Evolutionary conservation across 2,113 vertebrate species (phyloP), one percentile per base, ranked within the genome.

Genomic region (Pomatorhinus ruficollis): DNA sequence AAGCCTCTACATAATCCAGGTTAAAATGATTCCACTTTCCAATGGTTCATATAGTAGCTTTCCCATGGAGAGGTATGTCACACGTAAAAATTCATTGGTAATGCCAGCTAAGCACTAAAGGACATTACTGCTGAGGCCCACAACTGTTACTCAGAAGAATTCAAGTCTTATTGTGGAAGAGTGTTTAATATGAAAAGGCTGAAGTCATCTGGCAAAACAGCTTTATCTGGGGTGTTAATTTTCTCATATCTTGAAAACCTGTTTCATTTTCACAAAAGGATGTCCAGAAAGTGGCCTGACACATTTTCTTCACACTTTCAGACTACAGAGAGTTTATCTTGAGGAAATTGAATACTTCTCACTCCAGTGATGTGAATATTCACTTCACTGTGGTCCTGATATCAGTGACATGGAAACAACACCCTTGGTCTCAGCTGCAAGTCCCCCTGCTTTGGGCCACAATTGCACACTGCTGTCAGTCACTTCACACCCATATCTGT

Each of bases 251-350:
- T 86, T 60, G 52, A 78, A 90, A 93, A 90, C 78, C n/a, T 75
- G 47, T 77, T 94, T 93, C 39, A 86, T 94, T 96, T 92, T 88
- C 72, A 88, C 47, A 52, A 70, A 94, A 83, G 22, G n/a, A 60
- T 54, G n/a, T 28, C 52, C 71, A 88, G 56, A 91, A 70, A 88
- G 63, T 52, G 22, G 10, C 47, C 35, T 5, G 5, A 78, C 77
- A 83, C 68, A 78, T 93, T 88, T 90, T 77, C 19, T 47, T 96
- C 66, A 71, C 64, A 45, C 60, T 86, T 90, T 56, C 60, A 94
- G 75, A 27, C 54, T 81, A 47, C 76, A 68, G 64, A 85, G 81
- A 44, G 35, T 63, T 93, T 66, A 80, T 80, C 85, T 52, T 52
- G 28, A 88, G 59, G 85, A 93, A 90, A 88, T 0, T 14, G 16